Evolutionary conservation across 1,140 invertebrate genomes (phyloP), one percentile per base, ranked within the genome.

Genomic region (Diachasma alloeum): DNA sequence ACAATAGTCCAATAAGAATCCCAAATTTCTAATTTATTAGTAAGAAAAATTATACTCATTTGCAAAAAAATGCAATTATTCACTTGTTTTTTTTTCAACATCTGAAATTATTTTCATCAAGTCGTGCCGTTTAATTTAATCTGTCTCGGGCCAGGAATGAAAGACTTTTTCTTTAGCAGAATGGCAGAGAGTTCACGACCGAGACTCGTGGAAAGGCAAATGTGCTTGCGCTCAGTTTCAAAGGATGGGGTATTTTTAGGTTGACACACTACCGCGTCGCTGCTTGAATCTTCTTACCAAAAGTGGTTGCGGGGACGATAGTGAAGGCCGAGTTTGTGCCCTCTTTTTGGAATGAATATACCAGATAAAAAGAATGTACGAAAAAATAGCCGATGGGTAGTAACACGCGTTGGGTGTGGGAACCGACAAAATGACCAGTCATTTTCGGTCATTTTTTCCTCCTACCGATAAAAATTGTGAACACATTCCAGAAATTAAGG

Each of bases 231-330:
- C 74, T 56, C 76, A 31, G 22, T 81, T 87, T 83, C 79, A 81
- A 82, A 78, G 76, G 11, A 13, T 15, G 13, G 79, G 48, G 82
- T 88, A 89, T 89, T 89, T 89, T 87, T 89, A 89, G 87, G 85
- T 85, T 88, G 86, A 89, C 86, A 87, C 86, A 88, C 84, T 89
- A 84, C 83, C 84, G 82, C 82, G 80, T 71, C 77, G 68, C 76
- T 59, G 67, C 79, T 24, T 74, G 81, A 84, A 84, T 83, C 78
- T 78, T 83, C 78, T 83, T 82, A 37, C 83, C 83, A 83, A 84
- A 84, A 79, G 81, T 75, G 81, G 83, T 37, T 70, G n/a, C 56
- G 31, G 39, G 15, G n/a, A 48, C 31, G 39, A 26, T 69, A 17
- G 15, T 48, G 44, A 48, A 48, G 44, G 44, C 10, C 44, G 66